Percentiles rank a stretch among this genome's conserved stretches.
phyloP scores from a whole-genome alignment of 2,888 invertebrate species.

The Chaetogeoica ovagalla region DNA sequence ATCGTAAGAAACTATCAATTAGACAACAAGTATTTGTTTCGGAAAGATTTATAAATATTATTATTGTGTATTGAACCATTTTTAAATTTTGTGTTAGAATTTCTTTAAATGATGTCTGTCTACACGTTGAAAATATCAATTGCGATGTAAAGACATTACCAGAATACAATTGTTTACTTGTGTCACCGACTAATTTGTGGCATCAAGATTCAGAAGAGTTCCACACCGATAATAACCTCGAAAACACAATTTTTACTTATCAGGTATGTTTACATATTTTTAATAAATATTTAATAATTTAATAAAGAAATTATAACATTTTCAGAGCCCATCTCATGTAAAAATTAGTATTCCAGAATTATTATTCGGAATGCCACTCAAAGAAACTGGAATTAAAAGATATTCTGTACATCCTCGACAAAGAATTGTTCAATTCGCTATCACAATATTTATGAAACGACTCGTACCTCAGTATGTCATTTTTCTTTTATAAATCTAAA shows the following conservation, averaged over 20 bases:
- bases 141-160: constrained; percentile 67
- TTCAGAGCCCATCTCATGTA: constrained; percentile 77
- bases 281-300: not conserved
- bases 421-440: constrained; percentile 83
- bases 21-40: constrained; percentile 65
- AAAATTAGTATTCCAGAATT: constrained; percentile 85
- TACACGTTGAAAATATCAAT: constrained; percentile 77
- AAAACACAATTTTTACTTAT: constrained; percentile 80
- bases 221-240: constrained; percentile 75
- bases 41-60: not conserved
- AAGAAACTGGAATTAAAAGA: constrained; percentile 86
- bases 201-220: constrained; percentile 79
- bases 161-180: constrained; percentile 85
- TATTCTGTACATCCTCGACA: constrained; percentile 83
- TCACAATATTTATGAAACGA: constrained; percentile 82
- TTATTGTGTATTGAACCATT: not conserved
- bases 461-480: constrained; percentile 72
- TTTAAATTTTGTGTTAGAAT: constrained; percentile 62
- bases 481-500: constrained; percentile 30
- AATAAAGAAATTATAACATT: constrained; percentile 49
- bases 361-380: constrained; percentile 87
- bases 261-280: constrained; percentile 65
- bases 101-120: constrained; percentile 78
- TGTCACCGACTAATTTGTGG: constrained; percentile 96
- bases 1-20: constrained; percentile 82